A percentile compares a stretch with the other conserved stretches of the same genome.
Evolutionary conservation across 2,797 vertebrate genomes (phyloP).

Genomic region (Nannoperca obscura): DNA sequence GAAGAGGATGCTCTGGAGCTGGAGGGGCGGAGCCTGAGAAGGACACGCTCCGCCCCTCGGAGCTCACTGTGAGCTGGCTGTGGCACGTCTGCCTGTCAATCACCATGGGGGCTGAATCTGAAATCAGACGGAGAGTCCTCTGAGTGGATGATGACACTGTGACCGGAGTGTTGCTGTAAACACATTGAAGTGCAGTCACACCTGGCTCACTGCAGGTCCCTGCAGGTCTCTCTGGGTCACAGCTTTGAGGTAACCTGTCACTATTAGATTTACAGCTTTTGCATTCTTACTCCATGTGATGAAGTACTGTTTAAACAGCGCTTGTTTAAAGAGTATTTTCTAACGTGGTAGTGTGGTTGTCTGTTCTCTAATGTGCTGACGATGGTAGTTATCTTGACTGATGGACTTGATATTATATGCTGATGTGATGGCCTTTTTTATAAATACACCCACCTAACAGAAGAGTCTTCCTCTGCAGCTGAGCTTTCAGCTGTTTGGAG

Average conservation of each 20-base stretch:
- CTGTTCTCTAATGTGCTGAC: too few relatives aligned
- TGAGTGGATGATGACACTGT: background rate
- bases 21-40: conserved; percentile 44
- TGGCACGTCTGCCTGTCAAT: conserved; percentile 81
- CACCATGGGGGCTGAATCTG: conserved; percentile 72
- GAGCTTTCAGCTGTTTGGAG: conserved; percentile 74
- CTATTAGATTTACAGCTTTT: background rate
- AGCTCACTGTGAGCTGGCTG: conserved; percentile 68
- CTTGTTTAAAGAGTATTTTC: too few relatives aligned
- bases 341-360: too few relatives aligned
- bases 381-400: too few relatives aligned
- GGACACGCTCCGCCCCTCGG: conserved; percentile 67
- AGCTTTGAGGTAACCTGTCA: background rate
- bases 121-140: background rate
- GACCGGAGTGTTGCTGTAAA: background rate
- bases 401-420: too few relatives aligned
- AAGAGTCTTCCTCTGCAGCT: conserved; percentile 82
- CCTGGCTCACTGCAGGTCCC: background rate
- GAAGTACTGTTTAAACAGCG: too few relatives aligned
- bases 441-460: conserved; percentile 71
- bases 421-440: too few relatives aligned
- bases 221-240: background rate
- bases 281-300: too few relatives aligned
- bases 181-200: background rate
- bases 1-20: conserved; percentile 68